Base-by-base conservation (phyloP, 2,888 invertebrate genomes). In the Meghimatium bilineatum region DNA sequence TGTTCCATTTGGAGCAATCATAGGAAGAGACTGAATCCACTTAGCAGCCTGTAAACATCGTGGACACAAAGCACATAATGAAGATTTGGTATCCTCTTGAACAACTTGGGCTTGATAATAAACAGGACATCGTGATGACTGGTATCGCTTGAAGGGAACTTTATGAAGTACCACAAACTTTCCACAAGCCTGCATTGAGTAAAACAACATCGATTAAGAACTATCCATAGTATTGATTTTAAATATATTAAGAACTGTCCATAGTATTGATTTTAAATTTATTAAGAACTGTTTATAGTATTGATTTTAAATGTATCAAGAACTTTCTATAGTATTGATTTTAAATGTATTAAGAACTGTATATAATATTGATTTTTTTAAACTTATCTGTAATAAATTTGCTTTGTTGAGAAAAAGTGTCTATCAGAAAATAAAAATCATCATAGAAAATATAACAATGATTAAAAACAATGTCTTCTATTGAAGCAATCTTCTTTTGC, bases 111-210 rank as follows among this genome's bases (percentile, higher is more conserved):
- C n/a, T 38, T 83, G 36, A 36, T 80, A 84, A 66, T 84, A 84
- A 5, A 84, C 84, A 34, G 80, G 80, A 38, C 84, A 84, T n/a
- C 52, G 66, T 29, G 56, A 3, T 5, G 84, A 79, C 56, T 84
- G 79, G 66, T 76, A 84, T 3, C 84, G 80, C 49, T 84, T 84
- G 44, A 84, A 84, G 8, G 84, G 84, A 38, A 76, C 56, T 38
- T 74, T 72, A 52, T 84, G 80, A 52, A 75, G 32, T 8, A 80
- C 63, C n/a, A 84, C 80, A 69, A 38, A 67, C 32, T 67, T 84
- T 14, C 75, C 80, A 80, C 79, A 84, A 8, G 80, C 80, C 83
- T 83, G 80, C 10, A 66, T 29, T 36, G 20, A 44, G 23, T 56
- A 12, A 17, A 3, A 56, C n/a, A 56, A 23, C 20, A 56, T 3